These are phyloP conservation scores for Garra rufa DNA, from an alignment of 2,113 vertebrate species.

Conservation along the genomic window DNA sequence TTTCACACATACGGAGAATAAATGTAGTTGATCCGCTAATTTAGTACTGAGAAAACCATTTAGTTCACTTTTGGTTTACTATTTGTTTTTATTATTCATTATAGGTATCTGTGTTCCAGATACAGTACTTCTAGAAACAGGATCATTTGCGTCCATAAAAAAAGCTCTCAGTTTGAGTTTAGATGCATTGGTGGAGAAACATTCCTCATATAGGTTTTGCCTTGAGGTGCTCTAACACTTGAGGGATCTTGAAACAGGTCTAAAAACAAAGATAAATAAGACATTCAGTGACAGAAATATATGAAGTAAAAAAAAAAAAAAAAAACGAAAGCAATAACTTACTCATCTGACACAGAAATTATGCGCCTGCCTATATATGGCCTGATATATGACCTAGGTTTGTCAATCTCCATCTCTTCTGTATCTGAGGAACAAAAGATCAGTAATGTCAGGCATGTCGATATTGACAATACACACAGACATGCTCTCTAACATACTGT, in stretches of 20 bases:
- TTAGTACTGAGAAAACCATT: background rate
- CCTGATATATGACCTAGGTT: background rate
- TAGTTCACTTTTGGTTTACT: background rate
- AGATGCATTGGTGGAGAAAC: background rate
- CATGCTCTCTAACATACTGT: background rate
- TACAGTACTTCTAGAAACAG: background rate
- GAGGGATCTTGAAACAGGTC: background rate
- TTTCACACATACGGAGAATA: background rate
- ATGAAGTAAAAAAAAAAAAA: background rate
- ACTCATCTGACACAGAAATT: constrained; percentile 86
- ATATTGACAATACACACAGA: background rate
- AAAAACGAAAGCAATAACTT: constrained; percentile 65
- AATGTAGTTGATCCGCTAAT: background rate
- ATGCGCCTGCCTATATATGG: constrained; percentile 81
- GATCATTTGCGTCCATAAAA: background rate
- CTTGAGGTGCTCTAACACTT: constrained; percentile 4
- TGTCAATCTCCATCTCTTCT: constrained; percentile 82
- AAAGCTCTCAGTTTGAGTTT: background rate
- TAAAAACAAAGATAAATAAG: background rate
- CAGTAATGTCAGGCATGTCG: background rate
- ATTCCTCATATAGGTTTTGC: background rate
- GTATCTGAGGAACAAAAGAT: constrained; percentile 49
- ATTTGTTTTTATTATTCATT: background rate
- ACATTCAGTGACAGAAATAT: background rate
- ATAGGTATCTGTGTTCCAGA: background rate